A percentile compares a stretch with the other conserved stretches of the same genome.
These are phyloP conservation scores for Brachypterus glaber DNA, from an alignment of 2,888 invertebrate genomes.

Conservation along the genomic window DNA sequence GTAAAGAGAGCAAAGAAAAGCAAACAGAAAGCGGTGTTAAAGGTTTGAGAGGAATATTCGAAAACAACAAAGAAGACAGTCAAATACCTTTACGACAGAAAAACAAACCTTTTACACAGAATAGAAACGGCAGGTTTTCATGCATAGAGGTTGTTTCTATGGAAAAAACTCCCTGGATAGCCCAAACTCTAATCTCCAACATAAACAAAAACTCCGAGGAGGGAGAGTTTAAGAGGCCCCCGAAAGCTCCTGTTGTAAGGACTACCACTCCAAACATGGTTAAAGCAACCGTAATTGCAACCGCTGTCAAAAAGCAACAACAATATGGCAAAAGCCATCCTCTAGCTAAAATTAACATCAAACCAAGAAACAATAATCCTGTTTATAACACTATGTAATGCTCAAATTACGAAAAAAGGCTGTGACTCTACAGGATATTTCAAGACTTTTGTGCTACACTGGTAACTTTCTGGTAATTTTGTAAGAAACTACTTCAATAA, in stretches of 20 bases:
- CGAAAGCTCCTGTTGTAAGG: conserved; percentile 38
- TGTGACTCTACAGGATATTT: conserved; percentile 31
- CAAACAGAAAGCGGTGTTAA: conserved; percentile 61
- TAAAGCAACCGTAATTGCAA: conserved; percentile 59
- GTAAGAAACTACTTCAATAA: not conserved
- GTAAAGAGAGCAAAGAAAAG: conserved; percentile 26
- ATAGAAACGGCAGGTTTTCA: conserved; percentile 29
- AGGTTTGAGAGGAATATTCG: conserved; percentile 68
- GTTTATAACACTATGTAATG: conserved; percentile 85
- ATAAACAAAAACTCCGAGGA: conserved; percentile 27
- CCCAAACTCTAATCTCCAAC: conserved; percentile 29
- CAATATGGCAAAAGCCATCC: conserved; percentile 92
- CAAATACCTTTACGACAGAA: conserved; percentile 29
- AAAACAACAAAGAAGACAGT: conserved; percentile 38
- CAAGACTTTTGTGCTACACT: not conserved
- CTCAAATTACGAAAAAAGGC: conserved; percentile 31
- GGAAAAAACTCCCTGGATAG: conserved; percentile 23
- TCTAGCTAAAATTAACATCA: conserved; percentile 73
- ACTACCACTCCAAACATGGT: conserved; percentile 41
- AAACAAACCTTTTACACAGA: conserved; percentile 16
- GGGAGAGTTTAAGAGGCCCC: conserved; percentile 35
- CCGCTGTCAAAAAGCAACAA: conserved; percentile 58
- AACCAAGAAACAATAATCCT: conserved; percentile 68
- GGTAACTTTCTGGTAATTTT: too few species aligned
- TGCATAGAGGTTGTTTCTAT: conserved; percentile 36